Evolutionary conservation across 1,140 invertebrate species (phyloP), one percentile per base, ranked within the genome.

Genomic region (Drosophila orena): DNA sequence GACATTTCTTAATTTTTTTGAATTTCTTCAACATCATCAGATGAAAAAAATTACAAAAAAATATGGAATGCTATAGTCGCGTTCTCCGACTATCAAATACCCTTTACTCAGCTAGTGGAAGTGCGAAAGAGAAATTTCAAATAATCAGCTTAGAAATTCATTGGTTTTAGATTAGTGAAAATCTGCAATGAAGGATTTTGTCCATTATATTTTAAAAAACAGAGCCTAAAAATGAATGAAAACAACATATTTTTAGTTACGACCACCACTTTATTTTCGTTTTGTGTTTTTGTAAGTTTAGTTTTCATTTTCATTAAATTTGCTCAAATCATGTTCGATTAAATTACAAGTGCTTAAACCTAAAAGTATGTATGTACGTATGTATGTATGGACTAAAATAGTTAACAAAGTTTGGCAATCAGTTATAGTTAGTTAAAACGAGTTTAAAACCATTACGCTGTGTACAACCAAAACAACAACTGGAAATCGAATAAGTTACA

Each of bases 341-440:
- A 88, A 89, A 88, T 79, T 88, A 89, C 83, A 79, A 57, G 73
- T 85, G 59, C 84, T 89, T 88, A 84, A 89, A 86, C 77, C 85
- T 89, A 84, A 77, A 84, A 78, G 79, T 89, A 77, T 79, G 76
- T 88, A 89, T 74, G 72, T 75, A 75, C 52, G 72, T 75, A 89
- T 77, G 72, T 75, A 89, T 77, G 81, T 84, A 84, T 89, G 84
- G 84, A 89, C 84, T 89, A 89, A 89, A 88, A 89, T 89, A 80
- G 68, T 84, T 88, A 89, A 89, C 84, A 80, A 89, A 89, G 81
- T 70, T 73, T 79, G 66, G 69, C 68, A 88, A 66, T 89, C 65
- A 66, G 79, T 66, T 77, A 77, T 47, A 76, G 72, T 79, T 89
- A 65, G 70, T 84, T 38, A 65, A 79, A 88, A 88, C 78, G 58